These are phyloP conservation scores for Eretmocerus hayati DNA, from an alignment of 2,888 invertebrate genomes.

Conservation along the genomic window DNA sequence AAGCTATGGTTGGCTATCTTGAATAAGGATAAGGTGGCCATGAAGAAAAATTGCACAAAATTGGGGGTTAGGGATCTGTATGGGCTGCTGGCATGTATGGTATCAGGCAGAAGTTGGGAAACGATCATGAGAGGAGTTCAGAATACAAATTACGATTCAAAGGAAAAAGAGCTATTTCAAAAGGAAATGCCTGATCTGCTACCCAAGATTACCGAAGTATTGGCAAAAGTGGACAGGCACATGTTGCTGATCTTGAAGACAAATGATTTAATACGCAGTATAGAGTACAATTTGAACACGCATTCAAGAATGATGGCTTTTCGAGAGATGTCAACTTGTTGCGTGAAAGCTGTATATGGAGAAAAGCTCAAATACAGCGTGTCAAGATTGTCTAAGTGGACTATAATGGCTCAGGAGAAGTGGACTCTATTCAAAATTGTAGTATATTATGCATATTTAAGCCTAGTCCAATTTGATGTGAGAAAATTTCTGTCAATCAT, in stretches of 20 bases:
- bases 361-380: background rate
- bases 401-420: background rate
- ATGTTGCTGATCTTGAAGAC: background rate
- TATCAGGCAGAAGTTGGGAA: background rate
- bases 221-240: background rate
- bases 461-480: background rate
- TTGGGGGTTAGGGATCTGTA: background rate
- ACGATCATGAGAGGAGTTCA: background rate
- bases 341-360: background rate
- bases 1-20: background rate
- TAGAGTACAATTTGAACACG: background rate
- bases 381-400: background rate
- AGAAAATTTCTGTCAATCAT: no score
- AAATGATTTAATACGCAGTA: background rate
- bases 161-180: background rate
- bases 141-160: background rate
- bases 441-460: background rate
- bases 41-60: background rate
- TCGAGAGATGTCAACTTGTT: background rate
- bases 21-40: background rate
- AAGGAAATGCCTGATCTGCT: background rate
- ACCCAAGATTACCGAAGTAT: background rate
- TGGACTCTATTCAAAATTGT: background rate
- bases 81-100: background rate
- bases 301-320: background rate